These are phyloP conservation scores for Habrosyne pyritoides DNA, from an alignment of 2,888 invertebrate species.

Conservation along the genomic window DNA sequence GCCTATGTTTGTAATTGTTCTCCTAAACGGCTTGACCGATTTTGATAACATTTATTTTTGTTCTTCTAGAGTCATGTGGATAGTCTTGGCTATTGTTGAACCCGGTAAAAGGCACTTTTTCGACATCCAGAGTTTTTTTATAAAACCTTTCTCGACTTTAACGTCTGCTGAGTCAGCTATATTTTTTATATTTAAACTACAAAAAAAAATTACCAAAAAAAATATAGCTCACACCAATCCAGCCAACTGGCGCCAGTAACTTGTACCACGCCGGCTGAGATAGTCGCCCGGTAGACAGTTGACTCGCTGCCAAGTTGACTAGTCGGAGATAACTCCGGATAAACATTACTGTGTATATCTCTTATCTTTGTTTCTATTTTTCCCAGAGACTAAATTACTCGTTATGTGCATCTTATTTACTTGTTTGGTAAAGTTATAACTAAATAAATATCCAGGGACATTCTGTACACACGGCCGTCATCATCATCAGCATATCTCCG, in stretches of 20 bases:
- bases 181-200: too few species aligned
- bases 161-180: too few species aligned
- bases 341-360: slow-evolving; percentile 21
- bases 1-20: too few species aligned
- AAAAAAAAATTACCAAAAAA: neutral
- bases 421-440: neutral
- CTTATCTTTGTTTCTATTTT: slow-evolving; percentile 3
- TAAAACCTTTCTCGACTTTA: too few species aligned
- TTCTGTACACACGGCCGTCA: too few species aligned
- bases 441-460: neutral
- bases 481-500: too few species aligned
- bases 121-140: too few species aligned
- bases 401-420: neutral
- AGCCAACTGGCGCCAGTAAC: neutral
- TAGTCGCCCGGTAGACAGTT: slow-evolving; percentile 17
- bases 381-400: slow-evolving; percentile 4
- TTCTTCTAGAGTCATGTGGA: too few species aligned
- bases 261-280: neutral
- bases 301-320: slow-evolving; percentile 35
- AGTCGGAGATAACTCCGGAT: slow-evolving; percentile 31
- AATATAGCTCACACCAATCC: neutral
- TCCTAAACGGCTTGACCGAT: too few species aligned
- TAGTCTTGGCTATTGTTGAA: too few species aligned
- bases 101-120: too few species aligned
- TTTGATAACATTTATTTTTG: too few species aligned